phyloP scores from a whole-genome alignment of 2,797 vertebrate genomes.

The Phaenicophaeus curvirostris region DNA sequence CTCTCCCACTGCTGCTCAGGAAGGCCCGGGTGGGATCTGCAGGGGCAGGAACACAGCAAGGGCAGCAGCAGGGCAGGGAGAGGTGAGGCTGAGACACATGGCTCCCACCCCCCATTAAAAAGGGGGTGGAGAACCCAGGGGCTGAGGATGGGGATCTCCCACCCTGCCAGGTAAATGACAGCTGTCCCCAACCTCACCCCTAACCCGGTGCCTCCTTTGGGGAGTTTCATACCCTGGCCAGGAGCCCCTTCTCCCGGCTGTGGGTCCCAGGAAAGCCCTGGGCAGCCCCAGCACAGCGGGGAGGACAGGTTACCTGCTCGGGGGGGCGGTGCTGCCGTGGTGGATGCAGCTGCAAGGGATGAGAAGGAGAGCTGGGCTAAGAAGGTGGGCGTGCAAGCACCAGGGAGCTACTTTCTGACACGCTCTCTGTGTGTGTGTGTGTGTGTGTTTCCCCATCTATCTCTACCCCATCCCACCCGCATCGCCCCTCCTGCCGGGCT shows the following conservation, averaged over 20 bases:
- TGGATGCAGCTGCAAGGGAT: background rate
- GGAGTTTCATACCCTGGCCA: background rate
- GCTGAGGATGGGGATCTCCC: background rate
- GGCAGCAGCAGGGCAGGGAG: background rate
- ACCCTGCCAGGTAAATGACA: background rate
- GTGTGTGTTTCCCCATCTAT: no score
- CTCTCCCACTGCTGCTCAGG: rapidly evolving
- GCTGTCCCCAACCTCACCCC: no score
- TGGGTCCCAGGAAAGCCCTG: no score
- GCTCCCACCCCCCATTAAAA: background rate
- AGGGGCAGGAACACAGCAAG: background rate
- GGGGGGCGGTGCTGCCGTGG: background rate
- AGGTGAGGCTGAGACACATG: background rate
- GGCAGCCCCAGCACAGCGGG: background rate
- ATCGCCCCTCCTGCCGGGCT: background rate
- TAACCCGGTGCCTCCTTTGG: background rate
- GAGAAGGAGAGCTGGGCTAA: background rate
- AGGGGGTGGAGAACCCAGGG: no score
- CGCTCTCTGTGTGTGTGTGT: background rate
- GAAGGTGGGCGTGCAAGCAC: background rate
- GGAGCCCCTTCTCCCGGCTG: background rate
- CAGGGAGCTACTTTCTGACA: background rate
- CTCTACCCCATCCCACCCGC: no score
- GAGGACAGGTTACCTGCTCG: background rate
- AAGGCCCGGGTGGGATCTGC: no score